Conservation (phyloP, 2,113 vertebrate species). For the Lutjanus erythropterus region DNA sequence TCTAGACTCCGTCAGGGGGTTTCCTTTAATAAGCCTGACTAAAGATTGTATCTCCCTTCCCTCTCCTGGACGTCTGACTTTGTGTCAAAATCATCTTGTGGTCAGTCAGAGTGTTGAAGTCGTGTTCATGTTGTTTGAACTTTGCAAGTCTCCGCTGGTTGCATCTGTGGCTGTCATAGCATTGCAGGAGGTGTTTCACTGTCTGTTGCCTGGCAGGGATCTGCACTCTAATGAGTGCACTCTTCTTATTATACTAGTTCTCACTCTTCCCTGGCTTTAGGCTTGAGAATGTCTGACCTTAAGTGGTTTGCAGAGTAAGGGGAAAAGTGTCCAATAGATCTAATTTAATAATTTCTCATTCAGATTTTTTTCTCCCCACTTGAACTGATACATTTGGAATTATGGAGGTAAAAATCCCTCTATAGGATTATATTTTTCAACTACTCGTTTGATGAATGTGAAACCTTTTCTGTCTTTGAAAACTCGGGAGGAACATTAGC, state of each 20-base stretch:
- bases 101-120: no score
- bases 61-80: conserved; percentile 12
- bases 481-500: background rate
- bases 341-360: background rate
- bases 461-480: conserved; percentile 4
- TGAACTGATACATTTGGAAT: background rate
- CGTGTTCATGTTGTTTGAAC: no score
- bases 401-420: background rate
- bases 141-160: no score
- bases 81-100: conserved; percentile 35
- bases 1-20: no score
- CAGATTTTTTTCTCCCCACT: background rate
- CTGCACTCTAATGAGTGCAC: no score
- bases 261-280: background rate
- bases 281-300: background rate
- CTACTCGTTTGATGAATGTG: background rate
- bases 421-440: background rate
- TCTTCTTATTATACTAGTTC: conserved; percentile 2
- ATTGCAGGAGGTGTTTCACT: no score
- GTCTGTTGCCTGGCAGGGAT: no score
- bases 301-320: background rate
- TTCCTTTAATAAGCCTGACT: no score
- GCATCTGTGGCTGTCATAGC: no score
- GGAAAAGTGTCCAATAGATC: background rate
- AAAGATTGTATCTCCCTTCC: conserved; percentile 28